These are phyloP conservation scores for Heliconius hewitsoni DNA, from an alignment of 1,140 invertebrate genomes.

Conservation along the genomic window DNA sequence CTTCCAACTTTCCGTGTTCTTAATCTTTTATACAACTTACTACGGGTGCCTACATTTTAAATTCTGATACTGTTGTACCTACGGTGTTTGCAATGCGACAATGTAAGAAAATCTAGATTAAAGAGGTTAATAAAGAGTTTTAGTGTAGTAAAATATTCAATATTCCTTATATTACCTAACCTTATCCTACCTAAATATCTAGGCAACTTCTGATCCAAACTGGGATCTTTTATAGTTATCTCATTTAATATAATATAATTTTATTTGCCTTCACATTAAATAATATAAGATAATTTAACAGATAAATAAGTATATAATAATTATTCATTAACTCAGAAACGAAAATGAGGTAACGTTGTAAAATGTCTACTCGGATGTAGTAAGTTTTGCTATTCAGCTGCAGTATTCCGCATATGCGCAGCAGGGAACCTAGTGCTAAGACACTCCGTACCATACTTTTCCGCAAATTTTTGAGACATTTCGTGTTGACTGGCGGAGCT, in stretches of 20 bases:
- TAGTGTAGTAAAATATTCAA: no score
- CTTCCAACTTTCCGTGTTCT: conserved; percentile 6
- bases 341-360: background rate
- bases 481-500: no score
- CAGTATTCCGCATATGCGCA: no score
- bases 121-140: background rate
- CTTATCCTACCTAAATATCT: no score
- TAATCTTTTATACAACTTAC: background rate
- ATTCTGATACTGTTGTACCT: background rate
- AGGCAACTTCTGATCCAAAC: no score
- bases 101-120: background rate
- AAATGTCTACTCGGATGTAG: background rate
- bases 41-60: background rate
- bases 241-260: background rate
- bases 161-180: no score
- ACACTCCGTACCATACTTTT: no score
- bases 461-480: no score
- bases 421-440: no score
- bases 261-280: background rate
- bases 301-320: no score
- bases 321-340: background rate
- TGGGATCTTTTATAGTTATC: no score
- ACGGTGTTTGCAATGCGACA: background rate
- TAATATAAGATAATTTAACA: no score
- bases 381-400: background rate